These are phyloP conservation scores for Prolemur simus DNA, from an alignment of 2,113 vertebrate species.

Conservation along the genomic window DNA sequence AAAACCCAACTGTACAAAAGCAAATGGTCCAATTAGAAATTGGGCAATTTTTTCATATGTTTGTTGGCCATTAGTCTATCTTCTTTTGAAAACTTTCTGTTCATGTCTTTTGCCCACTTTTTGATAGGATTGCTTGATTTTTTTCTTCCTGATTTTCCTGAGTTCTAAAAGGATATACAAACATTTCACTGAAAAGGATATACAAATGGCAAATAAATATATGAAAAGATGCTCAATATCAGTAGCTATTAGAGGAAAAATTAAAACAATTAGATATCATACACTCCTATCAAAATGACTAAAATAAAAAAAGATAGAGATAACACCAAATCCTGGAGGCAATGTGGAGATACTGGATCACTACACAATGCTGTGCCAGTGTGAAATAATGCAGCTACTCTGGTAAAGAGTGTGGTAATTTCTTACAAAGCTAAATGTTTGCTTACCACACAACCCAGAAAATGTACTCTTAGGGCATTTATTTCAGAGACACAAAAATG, in stretches of 20 bases:
- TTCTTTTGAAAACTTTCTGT: no score
- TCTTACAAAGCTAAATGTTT: background rate
- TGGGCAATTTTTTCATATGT: background rate
- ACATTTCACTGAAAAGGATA: background rate
- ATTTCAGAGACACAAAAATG: background rate
- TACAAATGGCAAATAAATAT: background rate
- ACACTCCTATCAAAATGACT: background rate
- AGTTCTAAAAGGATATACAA: background rate
- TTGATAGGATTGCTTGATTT: no score
- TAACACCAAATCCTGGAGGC: background rate
- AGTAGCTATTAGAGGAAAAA: background rate
- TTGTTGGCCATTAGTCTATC: no score
- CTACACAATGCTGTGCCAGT: background rate
- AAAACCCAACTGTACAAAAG: background rate
- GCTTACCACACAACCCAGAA: background rate
- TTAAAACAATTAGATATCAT: background rate
- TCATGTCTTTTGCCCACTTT: no score
- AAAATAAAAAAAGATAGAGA: background rate
- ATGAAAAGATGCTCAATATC: background rate
- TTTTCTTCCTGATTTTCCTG: no score
- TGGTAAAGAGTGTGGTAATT: background rate
- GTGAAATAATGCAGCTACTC: background rate
- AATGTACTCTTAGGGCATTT: background rate
- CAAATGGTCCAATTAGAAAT: conserved; percentile 26
- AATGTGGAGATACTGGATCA: background rate